A percentile compares a stretch with the other conserved stretches of the same genome.
Conservation (phyloP, 2,113 vertebrate species). For the Sebastes schlegelii region DNA sequence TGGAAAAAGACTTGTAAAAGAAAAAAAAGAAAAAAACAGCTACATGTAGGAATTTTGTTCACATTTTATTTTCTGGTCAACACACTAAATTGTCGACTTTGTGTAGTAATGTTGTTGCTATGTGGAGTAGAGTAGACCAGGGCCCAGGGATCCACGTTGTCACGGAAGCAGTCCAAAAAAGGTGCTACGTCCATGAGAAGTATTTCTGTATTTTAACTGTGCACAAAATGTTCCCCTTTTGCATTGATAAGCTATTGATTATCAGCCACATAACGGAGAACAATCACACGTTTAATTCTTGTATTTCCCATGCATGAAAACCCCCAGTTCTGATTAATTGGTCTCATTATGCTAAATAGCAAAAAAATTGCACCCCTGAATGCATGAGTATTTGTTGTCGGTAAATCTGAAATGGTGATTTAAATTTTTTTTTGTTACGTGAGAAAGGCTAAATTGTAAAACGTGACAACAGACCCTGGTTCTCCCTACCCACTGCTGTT, state of each 20-base stretch:
- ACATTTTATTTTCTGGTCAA: slow-evolving; percentile 81
- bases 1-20: slow-evolving; percentile 76
- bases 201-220: slow-evolving; percentile 66
- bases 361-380: slow-evolving; percentile 38
- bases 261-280: slow-evolving; percentile 28
- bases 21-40: slow-evolving; percentile 60
- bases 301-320: slow-evolving; percentile 36
- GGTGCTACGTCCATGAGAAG: slow-evolving; percentile 74
- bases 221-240: slow-evolving; percentile 45
- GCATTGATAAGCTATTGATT: background rate
- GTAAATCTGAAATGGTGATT: slow-evolving; percentile 51
- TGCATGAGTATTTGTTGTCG: slow-evolving; percentile 60
- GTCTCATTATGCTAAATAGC: slow-evolving; percentile 23
- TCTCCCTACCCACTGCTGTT: slow-evolving; percentile 75
- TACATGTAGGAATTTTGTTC: slow-evolving; percentile 83
- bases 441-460: slow-evolving; percentile 45
- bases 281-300: slow-evolving; percentile 17
- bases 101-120: slow-evolving; percentile 86
- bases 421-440: slow-evolving; percentile 12
- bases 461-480: slow-evolving; percentile 75
- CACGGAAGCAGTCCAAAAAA: slow-evolving; percentile 60
- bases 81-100: slow-evolving; percentile 84
- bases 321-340: slow-evolving; percentile 11
- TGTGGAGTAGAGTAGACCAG: slow-evolving; percentile 83
- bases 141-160: slow-evolving; percentile 71